Conservation (phyloP, 2,113 vertebrate species). For the Grammomys dolichurus region DNA sequence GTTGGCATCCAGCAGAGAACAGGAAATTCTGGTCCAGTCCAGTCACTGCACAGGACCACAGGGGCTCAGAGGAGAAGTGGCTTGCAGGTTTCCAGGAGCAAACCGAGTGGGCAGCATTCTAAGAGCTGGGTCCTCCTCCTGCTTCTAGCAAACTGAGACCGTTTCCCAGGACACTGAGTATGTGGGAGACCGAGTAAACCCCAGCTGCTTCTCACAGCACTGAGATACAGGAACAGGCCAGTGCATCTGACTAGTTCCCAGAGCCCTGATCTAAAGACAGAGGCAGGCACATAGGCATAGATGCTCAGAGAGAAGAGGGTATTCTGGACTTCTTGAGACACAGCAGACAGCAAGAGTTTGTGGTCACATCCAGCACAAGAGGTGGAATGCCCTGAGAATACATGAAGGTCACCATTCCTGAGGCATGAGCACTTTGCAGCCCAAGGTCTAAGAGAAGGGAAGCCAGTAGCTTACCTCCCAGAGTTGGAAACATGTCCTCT, state of each 20-base stretch:
- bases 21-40: neutral
- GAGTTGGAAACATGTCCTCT: neutral
- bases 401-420: accelerated
- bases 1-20: neutral
- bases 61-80: neutral
- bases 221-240: neutral
- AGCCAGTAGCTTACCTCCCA: too few species aligned
- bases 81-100: neutral
- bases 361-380: accelerated
- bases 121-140: neutral
- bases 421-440: neutral
- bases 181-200: neutral
- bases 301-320: neutral
- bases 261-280: neutral
- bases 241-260: neutral
- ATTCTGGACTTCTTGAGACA: neutral
- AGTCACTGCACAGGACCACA: neutral
- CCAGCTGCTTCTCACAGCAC: too few species aligned
- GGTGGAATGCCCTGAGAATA: neutral
- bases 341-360: too few species aligned
- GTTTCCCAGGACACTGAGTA: neutral
- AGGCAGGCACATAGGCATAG: neutral
- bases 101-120: neutral
- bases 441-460: neutral
- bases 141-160: neutral